Evolutionary conservation across 2,797 vertebrate genomes (phyloP).

Genomic region (Diplodus sargus): DNA sequence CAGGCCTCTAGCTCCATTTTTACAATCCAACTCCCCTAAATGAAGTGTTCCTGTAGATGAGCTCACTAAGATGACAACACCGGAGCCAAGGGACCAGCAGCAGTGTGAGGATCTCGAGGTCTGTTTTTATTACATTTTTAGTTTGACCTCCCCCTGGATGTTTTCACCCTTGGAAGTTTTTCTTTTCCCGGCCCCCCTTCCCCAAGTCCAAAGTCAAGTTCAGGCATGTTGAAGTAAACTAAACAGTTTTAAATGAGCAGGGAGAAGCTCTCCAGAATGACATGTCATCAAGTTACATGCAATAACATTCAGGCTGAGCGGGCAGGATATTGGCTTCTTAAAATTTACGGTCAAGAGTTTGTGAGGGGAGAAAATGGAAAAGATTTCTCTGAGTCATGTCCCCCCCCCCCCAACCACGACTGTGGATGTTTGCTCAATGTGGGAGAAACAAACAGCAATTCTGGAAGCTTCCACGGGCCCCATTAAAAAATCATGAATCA

Average conservation of each 20-base stretch:
- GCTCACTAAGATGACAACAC: neutral
- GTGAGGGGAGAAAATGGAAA: constrained; percentile 16
- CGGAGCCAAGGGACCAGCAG: constrained; percentile 10
- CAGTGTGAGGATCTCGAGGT: neutral
- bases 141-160: constrained; percentile 35
- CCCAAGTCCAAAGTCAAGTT: constrained; percentile 22
- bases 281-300: constrained; percentile 17
- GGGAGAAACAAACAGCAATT: constrained; percentile 74
- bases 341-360: constrained; percentile 10
- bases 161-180: constrained; percentile 4
- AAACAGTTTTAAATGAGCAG: constrained; percentile 18
- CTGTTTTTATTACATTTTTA: constrained; percentile 24
- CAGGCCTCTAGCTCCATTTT: neutral
- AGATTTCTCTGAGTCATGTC: constrained; percentile 45
- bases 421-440: constrained; percentile 67
- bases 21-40: neutral
- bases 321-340: constrained; percentile 37
- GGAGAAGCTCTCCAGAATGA: constrained; percentile 27
- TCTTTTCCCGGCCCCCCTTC: neutral
- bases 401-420: neutral
- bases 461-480: constrained; percentile 64
- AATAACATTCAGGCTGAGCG: constrained; percentile 19
- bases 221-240: constrained; percentile 8
- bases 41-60: neutral
- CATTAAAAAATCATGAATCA: constrained; percentile 82